Percentiles rank a stretch among this genome's conserved stretches.
These are phyloP conservation scores for Rhynchotus rufescens DNA, from an alignment of 2,797 vertebrate species.

Conservation along the genomic window DNA sequence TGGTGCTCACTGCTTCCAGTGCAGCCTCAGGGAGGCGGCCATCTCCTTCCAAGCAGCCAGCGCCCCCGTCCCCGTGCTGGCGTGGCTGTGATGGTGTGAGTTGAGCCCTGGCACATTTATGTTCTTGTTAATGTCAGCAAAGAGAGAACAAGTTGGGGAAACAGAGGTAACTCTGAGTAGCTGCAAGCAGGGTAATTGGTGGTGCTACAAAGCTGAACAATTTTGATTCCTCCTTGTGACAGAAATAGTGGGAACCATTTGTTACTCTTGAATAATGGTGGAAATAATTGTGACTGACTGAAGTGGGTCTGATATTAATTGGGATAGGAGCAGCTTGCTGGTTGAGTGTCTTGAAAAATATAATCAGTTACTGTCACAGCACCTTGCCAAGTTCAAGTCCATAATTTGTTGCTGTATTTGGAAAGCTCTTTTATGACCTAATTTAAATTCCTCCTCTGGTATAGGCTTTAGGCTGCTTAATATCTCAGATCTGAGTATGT, in stretches of 20 bases:
- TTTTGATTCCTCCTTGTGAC: background rate
- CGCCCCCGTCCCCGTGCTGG: background rate
- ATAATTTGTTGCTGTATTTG: conserved; percentile 31
- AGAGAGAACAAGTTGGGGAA: background rate
- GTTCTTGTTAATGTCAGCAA: background rate
- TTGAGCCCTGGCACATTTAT: background rate
- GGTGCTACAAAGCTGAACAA: background rate
- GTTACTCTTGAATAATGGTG: background rate
- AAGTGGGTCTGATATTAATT: conserved; percentile 39
- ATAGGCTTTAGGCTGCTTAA: conserved; percentile 24
- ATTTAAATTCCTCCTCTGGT: conserved; percentile 24
- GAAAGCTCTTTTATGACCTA: conserved; percentile 28
- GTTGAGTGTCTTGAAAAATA: conserved; percentile 24
- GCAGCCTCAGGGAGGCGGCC: background rate
- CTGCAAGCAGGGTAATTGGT: background rate
- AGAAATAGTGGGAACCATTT: conserved; percentile 28
- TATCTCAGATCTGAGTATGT: background rate
- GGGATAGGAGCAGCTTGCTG: conserved; percentile 6
- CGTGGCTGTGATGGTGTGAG: background rate
- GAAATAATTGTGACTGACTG: conserved; percentile 23
- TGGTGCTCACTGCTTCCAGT: background rate
- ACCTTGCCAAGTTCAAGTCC: background rate
- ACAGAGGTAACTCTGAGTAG: background rate
- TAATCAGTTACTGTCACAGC: conserved; percentile 41
- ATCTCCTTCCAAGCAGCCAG: background rate